Percentiles rank a stretch among this genome's conserved stretches.
Conservation (phyloP, 2,888 invertebrate species). For the Camponotus fellah region DNA sequence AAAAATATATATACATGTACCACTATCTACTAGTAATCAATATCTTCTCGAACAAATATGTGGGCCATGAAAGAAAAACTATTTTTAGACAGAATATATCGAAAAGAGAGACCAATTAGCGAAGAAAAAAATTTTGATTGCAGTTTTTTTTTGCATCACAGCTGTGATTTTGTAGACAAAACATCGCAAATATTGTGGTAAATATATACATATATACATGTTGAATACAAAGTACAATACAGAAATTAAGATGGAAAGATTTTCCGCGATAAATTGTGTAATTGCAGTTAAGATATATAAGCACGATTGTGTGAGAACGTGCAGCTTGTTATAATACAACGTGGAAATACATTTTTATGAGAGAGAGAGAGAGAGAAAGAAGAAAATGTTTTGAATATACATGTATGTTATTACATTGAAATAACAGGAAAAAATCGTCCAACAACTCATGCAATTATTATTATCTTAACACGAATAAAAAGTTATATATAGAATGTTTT, state of each 20-base stretch:
- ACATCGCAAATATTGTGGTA: too few species aligned
- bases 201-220: too few species aligned
- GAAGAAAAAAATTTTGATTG: background rate
- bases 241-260: too few species aligned
- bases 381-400: constrained; percentile 3
- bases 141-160: too few species aligned
- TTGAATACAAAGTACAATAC: background rate
- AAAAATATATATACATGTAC: background rate
- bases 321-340: background rate
- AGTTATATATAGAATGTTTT: too few species aligned
- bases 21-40: background rate
- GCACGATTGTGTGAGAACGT: background rate
- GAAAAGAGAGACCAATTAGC: background rate
- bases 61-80: background rate
- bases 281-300: background rate
- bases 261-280: background rate
- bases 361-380: background rate
- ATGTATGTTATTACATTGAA: background rate
- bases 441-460: background rate
- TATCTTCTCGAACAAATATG: background rate
- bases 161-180: too few species aligned
- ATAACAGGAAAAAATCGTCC: too few species aligned
- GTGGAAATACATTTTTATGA: background rate
- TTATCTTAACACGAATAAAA: background rate
- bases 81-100: background rate